These are phyloP conservation scores for Drosophila simulans DNA, from an alignment of 1,140 invertebrate genomes.

Conservation along the genomic window DNA sequence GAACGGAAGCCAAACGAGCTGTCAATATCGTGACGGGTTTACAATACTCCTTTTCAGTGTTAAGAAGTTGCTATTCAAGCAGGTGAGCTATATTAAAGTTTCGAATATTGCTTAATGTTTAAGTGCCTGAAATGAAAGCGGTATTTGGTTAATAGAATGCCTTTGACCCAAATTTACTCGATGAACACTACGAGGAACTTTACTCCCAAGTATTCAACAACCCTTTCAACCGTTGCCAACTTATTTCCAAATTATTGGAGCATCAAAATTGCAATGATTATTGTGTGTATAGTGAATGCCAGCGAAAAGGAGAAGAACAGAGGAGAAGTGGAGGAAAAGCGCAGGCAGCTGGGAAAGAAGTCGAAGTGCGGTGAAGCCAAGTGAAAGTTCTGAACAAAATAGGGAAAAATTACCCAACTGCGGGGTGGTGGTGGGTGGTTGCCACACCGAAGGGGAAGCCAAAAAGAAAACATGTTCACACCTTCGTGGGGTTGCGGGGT, in stretches of 20 bases:
- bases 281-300: conserved; percentile 60
- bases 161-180: conserved; percentile 40
- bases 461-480: conserved; percentile 71
- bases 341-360: conserved; percentile 25
- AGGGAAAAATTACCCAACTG: conserved; percentile 72
- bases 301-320: conserved; percentile 1
- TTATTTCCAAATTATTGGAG: conserved; percentile 81
- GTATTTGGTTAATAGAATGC: conserved; percentile 14
- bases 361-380: conserved; percentile 55
- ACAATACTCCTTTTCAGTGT: conserved; percentile 1
- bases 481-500: conserved; percentile 32
- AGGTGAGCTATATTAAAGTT: no score
- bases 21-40: conserved; percentile 24
- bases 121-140: background rate
- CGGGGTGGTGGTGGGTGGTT: conserved; percentile 1
- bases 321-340: conserved; percentile 17
- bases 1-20: conserved; percentile 23
- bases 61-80: background rate
- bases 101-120: no score
- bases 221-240: conserved; percentile 54
- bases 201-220: conserved; percentile 51
- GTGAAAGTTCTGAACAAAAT: conserved; percentile 75
- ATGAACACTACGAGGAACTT: conserved; percentile 9
- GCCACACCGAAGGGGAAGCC: conserved; percentile 3
- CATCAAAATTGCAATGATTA: conserved; percentile 83